Base-by-base conservation (phyloP, 1,140 invertebrate species). In the Scaptomyza hsui region DNA sequence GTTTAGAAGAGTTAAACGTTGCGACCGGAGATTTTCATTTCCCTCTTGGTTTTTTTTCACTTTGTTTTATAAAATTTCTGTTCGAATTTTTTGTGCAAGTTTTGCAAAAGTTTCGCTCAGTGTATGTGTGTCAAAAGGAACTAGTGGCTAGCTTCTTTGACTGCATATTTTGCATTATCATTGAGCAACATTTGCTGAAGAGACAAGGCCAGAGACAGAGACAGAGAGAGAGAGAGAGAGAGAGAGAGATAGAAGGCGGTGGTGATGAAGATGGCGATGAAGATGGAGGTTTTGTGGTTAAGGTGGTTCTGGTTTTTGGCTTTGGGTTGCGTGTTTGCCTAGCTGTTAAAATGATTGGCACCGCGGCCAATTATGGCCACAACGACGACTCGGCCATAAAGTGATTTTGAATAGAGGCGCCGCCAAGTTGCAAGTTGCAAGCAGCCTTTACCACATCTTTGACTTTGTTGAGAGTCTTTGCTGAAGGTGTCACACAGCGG, bases 311-410 rank as follows among this genome's bases (percentile, higher is more conserved):
- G 35, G 45, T 24, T 49, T 47, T 44, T 53, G 39, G 44, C 21
- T 24, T 63, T 63, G 63, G 41, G 45, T 51, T 72, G 81, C 77
- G 81, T 86, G 81, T 85, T 85, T 86, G 82, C 79, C 82, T 88
- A 88, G 82, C 81, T 86, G 81, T 86, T 86, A 86, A 86, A 86
- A 86, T 86, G 81, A 86, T 86, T 86, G 81, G 81, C 81, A 86
- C 76, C 83, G 82, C 82, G 65, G 75, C 82, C 81, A 86, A 86
- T 86, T 86, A 86, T 86, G 82, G 73, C 60, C 72, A 67, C 68
- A 61, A 57, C 68, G 63, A 57, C 72, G 67, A 71, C 57, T 57
- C 51, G 57, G 64, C 81, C 77, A 86, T 85, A 74, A 85, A 78
- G 81, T 81, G 81, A 86, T 88, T 86, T 81, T 86, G 81, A 86